Conservation (phyloP, 2,113 vertebrate species). For the Uropsilus gracilis region DNA sequence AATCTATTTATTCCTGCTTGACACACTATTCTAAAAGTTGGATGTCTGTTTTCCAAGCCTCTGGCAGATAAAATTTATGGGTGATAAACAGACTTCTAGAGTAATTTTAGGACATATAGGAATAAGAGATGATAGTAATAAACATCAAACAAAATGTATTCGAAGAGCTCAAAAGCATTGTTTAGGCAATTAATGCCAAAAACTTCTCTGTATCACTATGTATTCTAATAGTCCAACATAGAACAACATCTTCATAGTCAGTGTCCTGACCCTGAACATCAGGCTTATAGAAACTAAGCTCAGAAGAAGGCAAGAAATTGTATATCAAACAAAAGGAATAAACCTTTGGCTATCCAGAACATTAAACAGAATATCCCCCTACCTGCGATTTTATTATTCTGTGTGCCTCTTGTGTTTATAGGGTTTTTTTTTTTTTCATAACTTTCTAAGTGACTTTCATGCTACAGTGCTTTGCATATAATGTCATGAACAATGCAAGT, state of each 20-base stretch:
- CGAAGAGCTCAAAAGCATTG: neutral
- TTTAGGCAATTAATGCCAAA: neutral
- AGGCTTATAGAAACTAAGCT: neutral
- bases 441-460: conserved; percentile 74
- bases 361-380: neutral
- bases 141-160: neutral
- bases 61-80: neutral
- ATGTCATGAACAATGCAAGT: conserved; percentile 61
- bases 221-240: no score
- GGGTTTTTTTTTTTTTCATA: neutral
- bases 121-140: neutral
- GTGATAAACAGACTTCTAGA: neutral
- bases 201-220: neutral
- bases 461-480: conserved; percentile 65
- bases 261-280: neutral
- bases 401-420: neutral
- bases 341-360: neutral
- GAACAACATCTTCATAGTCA: neutral
- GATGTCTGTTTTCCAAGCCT: neutral
- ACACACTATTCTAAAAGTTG: neutral
- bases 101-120: neutral
- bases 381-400: conserved; percentile 6
- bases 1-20: neutral
- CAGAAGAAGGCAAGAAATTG: neutral
- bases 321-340: conserved; percentile 4